Evolutionary conservation across 2,888 invertebrate species (phyloP).

Genomic region (Petrophora chlorosata): DNA sequence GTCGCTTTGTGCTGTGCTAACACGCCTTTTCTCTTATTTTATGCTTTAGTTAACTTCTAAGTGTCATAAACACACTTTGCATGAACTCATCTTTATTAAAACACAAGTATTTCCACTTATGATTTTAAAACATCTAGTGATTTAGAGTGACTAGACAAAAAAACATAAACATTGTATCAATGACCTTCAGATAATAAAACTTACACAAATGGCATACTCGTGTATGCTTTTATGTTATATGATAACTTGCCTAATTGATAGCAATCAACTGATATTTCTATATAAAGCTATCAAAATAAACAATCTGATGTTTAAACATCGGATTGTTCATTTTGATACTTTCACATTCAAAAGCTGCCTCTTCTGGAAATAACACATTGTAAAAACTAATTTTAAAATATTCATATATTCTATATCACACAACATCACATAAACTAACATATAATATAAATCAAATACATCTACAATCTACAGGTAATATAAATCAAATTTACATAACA

Average conservation of each 20-base stretch:
- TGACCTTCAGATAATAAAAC: slow-evolving; percentile 2
- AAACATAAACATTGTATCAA: slow-evolving; percentile 5
- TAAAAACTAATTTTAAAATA: no score
- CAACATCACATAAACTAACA: no score
- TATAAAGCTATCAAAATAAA: neutral
- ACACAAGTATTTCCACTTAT: neutral
- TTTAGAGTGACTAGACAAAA: neutral
- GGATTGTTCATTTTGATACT: no score
- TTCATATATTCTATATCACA: no score
- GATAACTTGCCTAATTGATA: neutral
- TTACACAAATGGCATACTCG: neutral
- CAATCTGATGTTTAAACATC: no score
- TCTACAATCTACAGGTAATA: no score
- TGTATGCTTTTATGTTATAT: neutral
- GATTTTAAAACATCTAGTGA: neutral
- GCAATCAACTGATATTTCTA: neutral
- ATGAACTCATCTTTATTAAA: neutral
- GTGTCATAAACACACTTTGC: neutral
- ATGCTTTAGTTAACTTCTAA: slow-evolving; percentile 31
- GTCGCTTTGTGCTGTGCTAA: slow-evolving; percentile 46
- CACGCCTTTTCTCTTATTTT: slow-evolving; percentile 38
- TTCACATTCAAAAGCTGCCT: no score
- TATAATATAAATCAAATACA: no score
- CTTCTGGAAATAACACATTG: no score
- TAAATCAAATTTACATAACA: no score